Evolutionary conservation across 2,113 vertebrate genomes (phyloP), one percentile per base, ranked within the genome.

Genomic region (Antigone vipio): DNA sequence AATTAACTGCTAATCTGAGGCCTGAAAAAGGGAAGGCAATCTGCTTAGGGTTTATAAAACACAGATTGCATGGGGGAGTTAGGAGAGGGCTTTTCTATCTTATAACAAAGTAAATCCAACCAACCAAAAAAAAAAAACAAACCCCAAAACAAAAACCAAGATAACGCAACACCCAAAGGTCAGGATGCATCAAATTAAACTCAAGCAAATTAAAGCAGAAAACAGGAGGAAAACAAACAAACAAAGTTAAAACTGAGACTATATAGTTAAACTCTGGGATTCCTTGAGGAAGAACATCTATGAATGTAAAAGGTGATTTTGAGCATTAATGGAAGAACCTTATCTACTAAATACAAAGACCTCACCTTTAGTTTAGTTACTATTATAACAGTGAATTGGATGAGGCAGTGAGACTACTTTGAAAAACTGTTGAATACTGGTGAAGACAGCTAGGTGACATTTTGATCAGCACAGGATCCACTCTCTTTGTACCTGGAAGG

Each of bases 101-200:
- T 80, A 42, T 67, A 63, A 27, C 5, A 40, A 58, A 56, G 11
- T 6, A 47, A 50, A 34, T 4, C 17, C 11, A 42, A 52, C 5
- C 4, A 42, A 1, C 20, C 20, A 18, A 49, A 12, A 47, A 32
- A 56, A 29, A 5, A 19, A 5, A 17, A 26, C 38, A 64, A 7
- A 10, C 34, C 30, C 9, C 38, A 9, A 32, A 62, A 9, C 16
- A 16, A n/a, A 49, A 47, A 47, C 20, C 47, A 47, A 47, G 47
- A 47, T 6, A 47, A 47, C 7, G 20, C 12, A 15, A 1, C 2
- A 64, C 1, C 3, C 18, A 47, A 6, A 66, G 11, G n/a, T 53
- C 22, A 59, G 29, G 19, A 29, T 35, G 12, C 6, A 59, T 32
- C 13, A 63, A 53, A 42, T 74, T 29, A 59, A 84, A 69, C 10